These are phyloP conservation scores for Phenganax stokvisi DNA, from an alignment of 92 coral and sea anemone species.

Conservation along the genomic window DNA sequence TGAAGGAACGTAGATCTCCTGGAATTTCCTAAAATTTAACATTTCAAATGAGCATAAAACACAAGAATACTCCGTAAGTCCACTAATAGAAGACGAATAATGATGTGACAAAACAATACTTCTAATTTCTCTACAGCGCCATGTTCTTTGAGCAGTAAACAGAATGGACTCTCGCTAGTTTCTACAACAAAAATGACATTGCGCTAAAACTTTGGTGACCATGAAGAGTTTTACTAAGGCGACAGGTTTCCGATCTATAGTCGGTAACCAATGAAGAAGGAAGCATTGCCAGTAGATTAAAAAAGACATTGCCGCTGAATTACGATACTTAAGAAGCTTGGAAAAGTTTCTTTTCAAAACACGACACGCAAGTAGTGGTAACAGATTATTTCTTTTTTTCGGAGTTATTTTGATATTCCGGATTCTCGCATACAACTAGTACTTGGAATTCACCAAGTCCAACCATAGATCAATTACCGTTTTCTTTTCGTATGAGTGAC, in stretches of 20 bases:
- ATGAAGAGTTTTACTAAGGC: neutral
- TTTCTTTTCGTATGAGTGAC: conserved; percentile 52
- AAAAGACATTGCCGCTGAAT: too few relatives aligned
- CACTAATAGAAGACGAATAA: neutral
- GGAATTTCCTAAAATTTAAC: conserved; percentile 55
- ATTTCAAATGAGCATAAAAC: neutral
- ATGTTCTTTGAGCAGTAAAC: conserved; percentile 22
- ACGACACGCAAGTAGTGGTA: neutral
- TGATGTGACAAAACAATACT: neutral
- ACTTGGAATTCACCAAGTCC: too few relatives aligned
- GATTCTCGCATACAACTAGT: neutral
- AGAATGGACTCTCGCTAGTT: conserved; percentile 29
- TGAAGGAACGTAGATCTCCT: conserved; percentile 61
- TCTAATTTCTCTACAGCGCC: conserved; percentile 9
- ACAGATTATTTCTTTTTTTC: too few relatives aligned
- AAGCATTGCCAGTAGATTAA: too few relatives aligned
- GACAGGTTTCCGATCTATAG: too few relatives aligned
- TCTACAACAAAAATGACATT: neutral
- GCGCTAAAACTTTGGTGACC: neutral
- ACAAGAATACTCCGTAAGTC: neutral
- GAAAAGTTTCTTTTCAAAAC: neutral
- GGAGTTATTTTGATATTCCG: neutral
- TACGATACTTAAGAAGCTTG: neutral
- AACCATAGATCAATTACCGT: conserved; percentile 45
- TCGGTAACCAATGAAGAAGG: too few relatives aligned